These are phyloP conservation scores for Tetranychus cinnabarinus DNA, from an alignment of 1,140 invertebrate genomes.

Conservation along the genomic window DNA sequence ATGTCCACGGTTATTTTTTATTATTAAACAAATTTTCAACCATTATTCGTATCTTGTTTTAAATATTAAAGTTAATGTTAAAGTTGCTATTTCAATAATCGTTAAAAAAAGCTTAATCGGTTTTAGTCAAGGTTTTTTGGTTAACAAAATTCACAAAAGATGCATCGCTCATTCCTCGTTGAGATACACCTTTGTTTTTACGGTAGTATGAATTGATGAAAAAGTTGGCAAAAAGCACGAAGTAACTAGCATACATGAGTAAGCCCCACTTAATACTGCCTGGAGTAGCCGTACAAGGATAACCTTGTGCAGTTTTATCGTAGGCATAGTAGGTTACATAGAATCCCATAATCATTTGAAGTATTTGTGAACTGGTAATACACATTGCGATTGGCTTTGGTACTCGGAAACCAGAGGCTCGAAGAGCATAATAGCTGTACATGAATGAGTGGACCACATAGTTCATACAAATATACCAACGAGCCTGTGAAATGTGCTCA, in stretches of 20 bases:
- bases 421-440: constrained; percentile 47
- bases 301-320: constrained; percentile 34
- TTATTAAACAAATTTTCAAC: too few relatives aligned
- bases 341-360: constrained; percentile 26
- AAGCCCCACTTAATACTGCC: constrained; percentile 68
- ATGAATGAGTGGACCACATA: constrained; percentile 91
- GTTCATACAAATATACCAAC: constrained; percentile 99
- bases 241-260: constrained; percentile 44
- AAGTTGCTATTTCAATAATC: too few relatives aligned
- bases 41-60: too few relatives aligned
- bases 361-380: constrained; percentile 28
- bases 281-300: constrained; percentile 57
- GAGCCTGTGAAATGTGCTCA: constrained; percentile 77
- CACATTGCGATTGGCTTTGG: constrained; percentile 26
- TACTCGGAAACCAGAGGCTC: constrained; percentile 23
- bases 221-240: constrained; percentile 64
- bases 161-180: too few relatives aligned
- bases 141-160: too few relatives aligned
- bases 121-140: too few relatives aligned
- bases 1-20: too few relatives aligned
- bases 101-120: too few relatives aligned
- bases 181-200: too few relatives aligned
- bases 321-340: constrained; percentile 21
- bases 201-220: constrained; percentile 55
- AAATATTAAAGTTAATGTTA: too few relatives aligned